Conservation (phyloP, 2,113 vertebrate species). For the Alaudala cheleensis region DNA sequence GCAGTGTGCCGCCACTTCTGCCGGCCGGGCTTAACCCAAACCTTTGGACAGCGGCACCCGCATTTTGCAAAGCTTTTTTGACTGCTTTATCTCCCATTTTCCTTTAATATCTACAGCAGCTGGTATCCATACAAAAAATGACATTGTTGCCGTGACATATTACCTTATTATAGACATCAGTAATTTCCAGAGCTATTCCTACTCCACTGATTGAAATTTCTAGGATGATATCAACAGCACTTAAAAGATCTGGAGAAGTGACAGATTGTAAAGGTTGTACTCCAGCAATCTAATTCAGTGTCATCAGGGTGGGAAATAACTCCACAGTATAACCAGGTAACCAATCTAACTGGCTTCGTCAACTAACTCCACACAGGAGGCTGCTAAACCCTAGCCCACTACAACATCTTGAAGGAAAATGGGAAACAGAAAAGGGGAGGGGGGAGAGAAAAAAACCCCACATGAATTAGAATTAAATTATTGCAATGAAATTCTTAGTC, state of each 20-base stretch:
- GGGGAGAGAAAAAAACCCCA: accelerated
- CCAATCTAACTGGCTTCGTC: constrained; percentile 58
- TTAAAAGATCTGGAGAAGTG: constrained; percentile 75
- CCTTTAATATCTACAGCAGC: constrained; percentile 69
- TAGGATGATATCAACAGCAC: constrained; percentile 63
- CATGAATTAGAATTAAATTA: neutral
- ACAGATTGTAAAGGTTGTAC: constrained; percentile 75
- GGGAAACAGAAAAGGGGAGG: neutral
- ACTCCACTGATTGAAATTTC: constrained; percentile 75
- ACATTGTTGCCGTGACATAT: constrained; percentile 75
- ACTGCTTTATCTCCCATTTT: constrained; percentile 74
- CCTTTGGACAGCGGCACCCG: too few relatives aligned
- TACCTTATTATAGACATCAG: constrained; percentile 75
- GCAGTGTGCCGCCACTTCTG: too few relatives aligned
- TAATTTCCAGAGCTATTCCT: constrained; percentile 74
- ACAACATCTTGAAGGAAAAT: neutral
- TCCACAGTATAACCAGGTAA: constrained; percentile 55
- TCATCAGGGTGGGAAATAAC: constrained; percentile 69
- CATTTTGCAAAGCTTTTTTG: constrained; percentile 72
- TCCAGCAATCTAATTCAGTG: constrained; percentile 72
- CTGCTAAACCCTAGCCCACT: neutral
- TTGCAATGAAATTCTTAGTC: neutral
- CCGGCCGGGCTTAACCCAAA: too few relatives aligned
- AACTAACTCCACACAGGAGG: neutral
- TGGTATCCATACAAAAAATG: constrained; percentile 68